Evolutionary conservation across 2,888 invertebrate genomes (phyloP).

Genomic region (Sphaerophoria taeniata): DNA sequence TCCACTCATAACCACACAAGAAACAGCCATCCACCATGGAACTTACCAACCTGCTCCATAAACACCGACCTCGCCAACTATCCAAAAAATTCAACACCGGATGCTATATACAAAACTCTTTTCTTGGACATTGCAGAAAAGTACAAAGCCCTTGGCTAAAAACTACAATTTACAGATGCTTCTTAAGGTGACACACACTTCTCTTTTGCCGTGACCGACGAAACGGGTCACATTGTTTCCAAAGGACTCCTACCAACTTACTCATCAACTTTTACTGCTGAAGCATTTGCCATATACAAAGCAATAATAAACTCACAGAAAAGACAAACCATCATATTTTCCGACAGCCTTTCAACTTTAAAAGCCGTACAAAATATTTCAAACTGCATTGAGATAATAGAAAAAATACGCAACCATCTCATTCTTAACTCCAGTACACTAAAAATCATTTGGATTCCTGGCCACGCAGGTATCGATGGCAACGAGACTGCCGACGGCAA

Average conservation of each 20-base stretch:
- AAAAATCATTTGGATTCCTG: constrained; percentile 29
- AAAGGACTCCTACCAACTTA: background rate
- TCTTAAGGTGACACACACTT: constrained; percentile 8
- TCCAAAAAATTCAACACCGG: constrained; percentile 20
- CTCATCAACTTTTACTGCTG: no score
- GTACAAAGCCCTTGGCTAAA: background rate
- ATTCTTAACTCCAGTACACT: background rate
- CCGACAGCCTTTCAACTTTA: constrained; percentile 20
- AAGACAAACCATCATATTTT: constrained; percentile 17
- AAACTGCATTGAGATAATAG: constrained; percentile 17
- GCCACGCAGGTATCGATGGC: background rate
- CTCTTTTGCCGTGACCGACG: background rate
- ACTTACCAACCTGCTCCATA: background rate
- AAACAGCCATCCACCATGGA: constrained; percentile 10
- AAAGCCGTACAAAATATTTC: constrained; percentile 7
- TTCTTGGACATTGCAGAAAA: constrained; percentile 13
- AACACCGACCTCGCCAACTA: constrained; percentile 25
- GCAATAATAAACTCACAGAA: constrained; percentile 1
- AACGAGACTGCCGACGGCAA: background rate
- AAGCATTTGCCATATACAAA: constrained; percentile 14
- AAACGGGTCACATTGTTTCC: background rate
- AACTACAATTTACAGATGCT: constrained; percentile 22
- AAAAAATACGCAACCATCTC: constrained; percentile 11
- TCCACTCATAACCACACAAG: constrained; percentile 7
- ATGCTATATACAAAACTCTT: constrained; percentile 14